These are phyloP conservation scores for Galerucella calmariensis DNA, from an alignment of 2,888 invertebrate species.

Conservation along the genomic window DNA sequence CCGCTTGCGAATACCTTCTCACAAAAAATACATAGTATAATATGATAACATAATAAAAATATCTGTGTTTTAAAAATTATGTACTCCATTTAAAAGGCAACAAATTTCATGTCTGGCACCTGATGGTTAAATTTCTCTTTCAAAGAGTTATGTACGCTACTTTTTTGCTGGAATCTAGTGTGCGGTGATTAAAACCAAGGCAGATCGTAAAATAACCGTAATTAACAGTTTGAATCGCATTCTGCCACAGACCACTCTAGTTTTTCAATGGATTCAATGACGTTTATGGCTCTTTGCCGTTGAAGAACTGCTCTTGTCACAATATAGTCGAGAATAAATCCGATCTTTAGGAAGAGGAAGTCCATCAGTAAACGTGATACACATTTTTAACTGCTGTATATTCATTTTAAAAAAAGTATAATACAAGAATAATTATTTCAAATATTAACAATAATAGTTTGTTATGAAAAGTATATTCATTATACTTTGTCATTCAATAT, in stretches of 20 bases:
- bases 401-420: background rate
- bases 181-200: constrained; percentile 38
- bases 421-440: too few species aligned
- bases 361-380: constrained; percentile 24
- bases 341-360: constrained; percentile 49
- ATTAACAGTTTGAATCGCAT: constrained; percentile 41
- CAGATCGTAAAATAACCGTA: constrained; percentile 42
- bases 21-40: background rate
- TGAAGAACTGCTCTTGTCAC: constrained; percentile 42
- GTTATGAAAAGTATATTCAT: background rate
- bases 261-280: constrained; percentile 37
- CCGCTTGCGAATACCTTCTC: background rate
- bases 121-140: constrained; percentile 36
- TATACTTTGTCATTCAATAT: too few species aligned
- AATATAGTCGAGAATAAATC: constrained; percentile 43
- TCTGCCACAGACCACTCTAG: constrained; percentile 30
- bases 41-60: background rate
- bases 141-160: constrained; percentile 28
- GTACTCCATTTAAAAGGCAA: background rate
- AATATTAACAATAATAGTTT: too few species aligned
- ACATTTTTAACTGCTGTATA: constrained; percentile 23
- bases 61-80: background rate
- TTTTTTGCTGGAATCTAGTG: constrained; percentile 36
- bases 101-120: constrained; percentile 15
- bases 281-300: constrained; percentile 43